Evolutionary conservation across 2,113 vertebrate genomes (phyloP), one percentile per base, ranked within the genome.

Genomic region (Arvicanthis niloticus): DNA sequence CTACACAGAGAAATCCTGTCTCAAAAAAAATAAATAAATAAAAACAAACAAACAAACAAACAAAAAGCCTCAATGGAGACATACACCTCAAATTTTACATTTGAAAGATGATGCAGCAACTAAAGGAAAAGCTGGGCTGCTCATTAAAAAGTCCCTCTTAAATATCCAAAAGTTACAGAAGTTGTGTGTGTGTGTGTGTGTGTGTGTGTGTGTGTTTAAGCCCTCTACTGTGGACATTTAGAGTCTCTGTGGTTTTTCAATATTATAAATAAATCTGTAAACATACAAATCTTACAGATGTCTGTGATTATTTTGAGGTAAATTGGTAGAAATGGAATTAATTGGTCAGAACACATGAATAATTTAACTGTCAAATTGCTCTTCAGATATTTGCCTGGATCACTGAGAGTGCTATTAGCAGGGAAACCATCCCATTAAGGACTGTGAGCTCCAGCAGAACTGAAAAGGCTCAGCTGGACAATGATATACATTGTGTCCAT

Each of bases 311-410:
- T 75, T 86, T 94, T 91, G 67, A 94, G 51, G 76, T 87, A 93
- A 95, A 94, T 40, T 90, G 82, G 77, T 2, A 96, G 77, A 96
- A 94, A 94, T 73, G 19, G 0, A 94, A 94, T 94, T 76, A 88
- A 15, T 13, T 53, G 13, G 60, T n/a, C 4, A 82, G 73, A 78
- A 88, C 92, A 1, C 65, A 92, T 91, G n/a, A 91, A 53, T 73
- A 95, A 42, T 53, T 88, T 88, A 94, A 73, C 12, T 92, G 82
- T 48, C 80, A 96, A 88, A 96, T 72, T 37, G 34, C 42, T 13
- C 45, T 92, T 67, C 51, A 87, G 67, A 82, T 95, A 95, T 87
- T 40, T 68, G 87, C n/a, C 62, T 42, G 76, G 73, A 82, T 62
- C 77, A 42, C 68, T 91, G 81, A 91, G 13, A 91, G 5, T 40